A percentile compares a stretch with the other conserved stretches of the same genome.
Conservation (phyloP, 2,113 vertebrate genomes). For the Chroicocephalus ridibundus region DNA sequence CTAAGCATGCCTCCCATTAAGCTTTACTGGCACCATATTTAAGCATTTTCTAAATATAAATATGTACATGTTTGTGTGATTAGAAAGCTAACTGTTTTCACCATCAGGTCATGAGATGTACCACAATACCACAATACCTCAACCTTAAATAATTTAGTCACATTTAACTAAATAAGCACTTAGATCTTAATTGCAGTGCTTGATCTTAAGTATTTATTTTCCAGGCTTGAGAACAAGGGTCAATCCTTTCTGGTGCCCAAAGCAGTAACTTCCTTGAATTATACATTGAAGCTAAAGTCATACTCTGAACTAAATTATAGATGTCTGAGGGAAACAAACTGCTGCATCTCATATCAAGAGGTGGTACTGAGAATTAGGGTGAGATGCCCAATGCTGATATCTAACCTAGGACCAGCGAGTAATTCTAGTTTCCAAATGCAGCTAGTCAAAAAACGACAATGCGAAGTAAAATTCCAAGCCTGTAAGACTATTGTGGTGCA, state of each 20-base stretch:
- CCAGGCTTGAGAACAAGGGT: not conserved
- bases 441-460: not conserved
- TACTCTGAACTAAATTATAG: not conserved
- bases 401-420: not conserved
- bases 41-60: not conserved
- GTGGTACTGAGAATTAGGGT: not conserved
- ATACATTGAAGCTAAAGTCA: not conserved
- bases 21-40: not conserved
- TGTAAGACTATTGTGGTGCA: not conserved
- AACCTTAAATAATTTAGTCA: not conserved
- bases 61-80: not conserved
- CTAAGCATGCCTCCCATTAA: not conserved
- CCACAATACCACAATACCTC: not conserved
- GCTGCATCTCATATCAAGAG: not conserved
- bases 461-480: not conserved
- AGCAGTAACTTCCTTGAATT: not conserved
- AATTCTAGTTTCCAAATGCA: not conserved
- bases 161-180: not conserved
- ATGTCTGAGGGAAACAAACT: not conserved
- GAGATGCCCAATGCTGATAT: not conserved
- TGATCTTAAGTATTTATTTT: slow-evolving; percentile 5
- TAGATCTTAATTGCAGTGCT: not conserved
- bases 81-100: not conserved
- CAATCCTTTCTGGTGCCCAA: not conserved
- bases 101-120: not conserved